phyloP scores from a whole-genome alignment of 2,113 vertebrate species.

The Gavialis gangeticus region DNA sequence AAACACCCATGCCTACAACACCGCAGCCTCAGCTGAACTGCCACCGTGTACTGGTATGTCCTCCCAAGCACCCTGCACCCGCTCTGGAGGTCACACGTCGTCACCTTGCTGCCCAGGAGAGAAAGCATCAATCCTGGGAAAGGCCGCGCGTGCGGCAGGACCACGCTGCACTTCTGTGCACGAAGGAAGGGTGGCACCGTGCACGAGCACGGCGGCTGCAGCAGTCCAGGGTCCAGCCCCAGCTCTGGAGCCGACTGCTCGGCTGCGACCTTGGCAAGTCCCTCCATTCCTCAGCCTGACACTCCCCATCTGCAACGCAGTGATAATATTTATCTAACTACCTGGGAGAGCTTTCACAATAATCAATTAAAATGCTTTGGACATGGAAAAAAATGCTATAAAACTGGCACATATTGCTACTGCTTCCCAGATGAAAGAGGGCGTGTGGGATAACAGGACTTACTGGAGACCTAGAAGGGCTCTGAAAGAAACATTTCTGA shows the following conservation, averaged over 20 bases:
- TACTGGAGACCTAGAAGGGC: not conserved
- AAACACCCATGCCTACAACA: not conserved
- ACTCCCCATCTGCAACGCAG: not conserved
- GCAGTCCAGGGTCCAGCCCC: not conserved
- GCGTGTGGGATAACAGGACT: too few species aligned
- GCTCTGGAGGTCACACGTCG: not conserved
- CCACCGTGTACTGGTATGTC: not conserved
- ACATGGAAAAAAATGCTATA: fast-evolving
- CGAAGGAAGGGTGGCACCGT: not conserved
- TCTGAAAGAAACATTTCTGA: not conserved
- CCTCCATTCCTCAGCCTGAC: not conserved
- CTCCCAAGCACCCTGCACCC: not conserved
- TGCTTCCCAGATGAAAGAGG: not conserved
- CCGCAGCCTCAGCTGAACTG: not conserved
- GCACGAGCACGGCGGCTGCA: fast-evolving
- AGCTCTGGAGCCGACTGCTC: not conserved
- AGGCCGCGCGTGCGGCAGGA: fast-evolving
- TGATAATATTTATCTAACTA: not conserved
- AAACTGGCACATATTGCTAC: not conserved
- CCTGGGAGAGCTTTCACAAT: not conserved
- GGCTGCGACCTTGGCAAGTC: not conserved
- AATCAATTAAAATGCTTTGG: not conserved
- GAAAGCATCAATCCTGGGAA: not conserved
- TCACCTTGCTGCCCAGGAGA: not conserved
- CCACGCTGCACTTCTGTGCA: fast-evolving